Evolutionary conservation across 2,888 invertebrate genomes (phyloP).

Genomic region (Odontothrips loti): DNA sequence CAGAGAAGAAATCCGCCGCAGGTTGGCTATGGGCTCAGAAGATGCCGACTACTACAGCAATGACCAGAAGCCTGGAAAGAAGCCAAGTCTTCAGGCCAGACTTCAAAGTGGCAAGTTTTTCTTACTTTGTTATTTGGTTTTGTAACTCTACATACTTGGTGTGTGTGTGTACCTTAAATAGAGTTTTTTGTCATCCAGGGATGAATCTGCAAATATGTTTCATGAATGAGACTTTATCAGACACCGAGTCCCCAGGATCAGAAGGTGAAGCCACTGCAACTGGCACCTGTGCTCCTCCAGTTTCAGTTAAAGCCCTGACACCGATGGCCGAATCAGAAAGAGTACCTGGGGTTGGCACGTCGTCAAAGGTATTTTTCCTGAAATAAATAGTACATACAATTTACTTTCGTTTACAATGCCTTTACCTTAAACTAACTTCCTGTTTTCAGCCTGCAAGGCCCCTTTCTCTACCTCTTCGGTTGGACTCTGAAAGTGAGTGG

Average conservation of each 20-base stretch:
- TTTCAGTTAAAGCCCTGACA: slow-evolving; percentile 34
- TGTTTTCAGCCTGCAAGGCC: background rate
- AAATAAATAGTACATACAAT: background rate
- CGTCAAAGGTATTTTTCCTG: background rate
- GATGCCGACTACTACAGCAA: slow-evolving; percentile 63
- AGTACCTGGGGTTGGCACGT: background rate
- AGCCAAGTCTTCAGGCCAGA: slow-evolving; percentile 81
- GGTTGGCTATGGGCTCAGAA: slow-evolving; percentile 81
- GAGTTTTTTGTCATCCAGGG: slow-evolving; percentile 51
- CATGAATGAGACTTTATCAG: slow-evolving; percentile 87
- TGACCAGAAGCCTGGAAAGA: slow-evolving; percentile 65
- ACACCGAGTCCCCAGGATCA: slow-evolving; percentile 72
- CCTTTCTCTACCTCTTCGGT: background rate
- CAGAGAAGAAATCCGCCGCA: slow-evolving; percentile 82
- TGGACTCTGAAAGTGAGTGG: background rate
- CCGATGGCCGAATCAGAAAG: slow-evolving; percentile 28
- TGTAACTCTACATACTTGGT: slow-evolving; percentile 88
- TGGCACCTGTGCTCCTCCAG: slow-evolving; percentile 34
- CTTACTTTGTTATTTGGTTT: slow-evolving; percentile 94
- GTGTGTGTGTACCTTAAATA: slow-evolving; percentile 44
- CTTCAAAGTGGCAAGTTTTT: slow-evolving; percentile 70
- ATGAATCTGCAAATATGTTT: slow-evolving; percentile 95
- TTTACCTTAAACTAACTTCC: background rate
- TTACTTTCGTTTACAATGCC: background rate
- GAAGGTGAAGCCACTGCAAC: slow-evolving; percentile 58